Base-by-base conservation (phyloP, 2,113 vertebrate genomes). In the Cariama cristata region DNA sequence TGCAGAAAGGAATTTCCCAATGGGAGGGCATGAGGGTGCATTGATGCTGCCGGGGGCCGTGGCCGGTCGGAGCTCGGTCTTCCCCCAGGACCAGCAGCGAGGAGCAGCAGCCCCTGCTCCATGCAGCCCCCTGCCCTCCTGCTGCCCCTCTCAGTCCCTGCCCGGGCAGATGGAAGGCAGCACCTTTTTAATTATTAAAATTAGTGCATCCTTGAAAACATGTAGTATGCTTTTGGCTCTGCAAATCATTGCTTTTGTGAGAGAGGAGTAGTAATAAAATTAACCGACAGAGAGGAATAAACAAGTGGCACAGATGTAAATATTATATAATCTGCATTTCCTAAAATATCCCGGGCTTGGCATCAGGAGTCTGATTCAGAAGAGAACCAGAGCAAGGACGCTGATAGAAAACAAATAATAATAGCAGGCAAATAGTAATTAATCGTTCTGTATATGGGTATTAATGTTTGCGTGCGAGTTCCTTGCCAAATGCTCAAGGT, bases 251-350 rank as follows among this genome's bases (percentile, higher is more conserved):
- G 95, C 69, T 88, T 89, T 94, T 14, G 28, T 66, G 96, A 90
- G 85, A 95, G 90, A 92, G 91, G 45, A 81, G 93, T 87, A 50
- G 79, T 63, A 92, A 96, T 93, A 94, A 90, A 97, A 96, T 95
- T 96, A 94, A 92, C 88, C 2, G 60, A 42, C 84, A 79, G 84
- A 90, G 86, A 96, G 93, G 94, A 88, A 93, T 86, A 94, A 95
- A 94, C 90, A 94, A 96, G 90, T 49, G 82, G 84, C 95, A 95
- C 97, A 97, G 97, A 97, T 97, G 96, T 97, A 97, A 97, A 97
- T 96, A 96, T 97, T 97, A 97, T 91, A 96, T 96, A 97, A 95
- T 90, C 93, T 84, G 75, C 86, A 90, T 80, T 96, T 92, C 97
- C 96, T 47, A 93, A 96, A 97, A 97, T 96, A 95, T 94, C 91